These are phyloP conservation scores for Rissa tridactyla DNA, from an alignment of 2,113 vertebrate species.

Conservation along the genomic window DNA sequence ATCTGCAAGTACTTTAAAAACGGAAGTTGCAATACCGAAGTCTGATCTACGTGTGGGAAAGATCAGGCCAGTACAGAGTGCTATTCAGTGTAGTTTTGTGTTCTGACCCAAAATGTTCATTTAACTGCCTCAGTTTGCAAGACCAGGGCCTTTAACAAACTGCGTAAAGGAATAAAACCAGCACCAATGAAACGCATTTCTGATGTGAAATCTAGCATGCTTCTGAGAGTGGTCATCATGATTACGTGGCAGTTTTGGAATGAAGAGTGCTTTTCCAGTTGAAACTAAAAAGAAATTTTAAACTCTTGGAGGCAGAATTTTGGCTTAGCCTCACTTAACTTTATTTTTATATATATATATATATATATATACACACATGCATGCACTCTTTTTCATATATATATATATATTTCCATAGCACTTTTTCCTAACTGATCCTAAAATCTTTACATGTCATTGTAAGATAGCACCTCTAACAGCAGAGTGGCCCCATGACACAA, in stretches of 20 bases:
- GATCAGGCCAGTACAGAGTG: not conserved
- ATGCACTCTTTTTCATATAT: not conserved
- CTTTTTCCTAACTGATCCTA: not conserved
- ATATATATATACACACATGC: not conserved
- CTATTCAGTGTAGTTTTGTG: not conserved
- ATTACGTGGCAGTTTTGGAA: not conserved
- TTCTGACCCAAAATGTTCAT: not conserved
- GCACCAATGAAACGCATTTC: not conserved
- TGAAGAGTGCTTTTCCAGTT: not conserved
- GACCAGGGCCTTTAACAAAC: not conserved
- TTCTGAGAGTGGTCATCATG: not conserved
- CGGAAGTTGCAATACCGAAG: not conserved
- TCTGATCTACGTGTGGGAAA: not conserved
- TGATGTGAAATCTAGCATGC: not conserved
- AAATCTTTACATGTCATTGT: not conserved
- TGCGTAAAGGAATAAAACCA: not conserved
- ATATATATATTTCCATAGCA: not conserved
- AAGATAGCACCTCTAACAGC: not conserved
- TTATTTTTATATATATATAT: not conserved
- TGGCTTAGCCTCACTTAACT: not conserved
- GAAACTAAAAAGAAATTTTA: not conserved
- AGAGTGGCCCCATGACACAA: not conserved
- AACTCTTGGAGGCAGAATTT: not conserved
- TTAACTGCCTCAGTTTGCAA: not conserved
- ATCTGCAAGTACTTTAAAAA: not conserved